Percentiles rank a stretch among this genome's conserved stretches.
Evolutionary conservation across 2,888 invertebrate genomes (phyloP).

Genomic region (Ochlodes sylvanus): DNA sequence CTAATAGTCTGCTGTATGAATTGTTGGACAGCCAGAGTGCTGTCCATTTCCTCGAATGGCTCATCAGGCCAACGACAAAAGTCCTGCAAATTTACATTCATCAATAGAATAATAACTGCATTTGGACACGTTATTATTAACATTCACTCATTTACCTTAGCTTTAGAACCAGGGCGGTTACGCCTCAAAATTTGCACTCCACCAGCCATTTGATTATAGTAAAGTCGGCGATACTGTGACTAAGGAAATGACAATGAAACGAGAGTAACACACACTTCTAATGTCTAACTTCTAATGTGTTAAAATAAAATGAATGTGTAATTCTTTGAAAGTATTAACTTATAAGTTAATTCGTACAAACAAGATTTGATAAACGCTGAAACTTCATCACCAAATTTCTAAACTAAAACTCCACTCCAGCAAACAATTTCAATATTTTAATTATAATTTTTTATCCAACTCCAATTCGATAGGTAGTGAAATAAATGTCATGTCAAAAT

Average conservation of each 20-base stretch:
- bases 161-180: slow-evolving; percentile 96
- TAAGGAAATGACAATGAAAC: background rate
- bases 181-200: slow-evolving; percentile 88
- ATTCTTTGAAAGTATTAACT: too few relatives aligned
- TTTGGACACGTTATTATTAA: background rate
- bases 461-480: too few relatives aligned
- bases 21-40: slow-evolving; percentile 98
- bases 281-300: slow-evolving; percentile 1
- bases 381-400: background rate
- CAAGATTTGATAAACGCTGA: background rate
- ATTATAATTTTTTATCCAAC: too few relatives aligned
- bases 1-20: slow-evolving; percentile 99
- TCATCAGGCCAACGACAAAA: slow-evolving; percentile 99
- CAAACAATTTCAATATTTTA: too few relatives aligned
- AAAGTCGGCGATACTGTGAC: background rate
- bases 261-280: too few relatives aligned
- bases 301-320: background rate
- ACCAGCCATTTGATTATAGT: slow-evolving; percentile 42
- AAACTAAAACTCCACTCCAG: background rate
- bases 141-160: slow-evolving; percentile 86
- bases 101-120: background rate
- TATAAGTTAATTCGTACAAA: too few relatives aligned
- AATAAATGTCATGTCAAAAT: too few relatives aligned
- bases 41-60: slow-evolving; percentile 99
- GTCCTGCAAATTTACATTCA: slow-evolving; percentile 85